phyloP scores from a whole-genome alignment of 2,797 vertebrate species.

The Aythya fuligula region DNA sequence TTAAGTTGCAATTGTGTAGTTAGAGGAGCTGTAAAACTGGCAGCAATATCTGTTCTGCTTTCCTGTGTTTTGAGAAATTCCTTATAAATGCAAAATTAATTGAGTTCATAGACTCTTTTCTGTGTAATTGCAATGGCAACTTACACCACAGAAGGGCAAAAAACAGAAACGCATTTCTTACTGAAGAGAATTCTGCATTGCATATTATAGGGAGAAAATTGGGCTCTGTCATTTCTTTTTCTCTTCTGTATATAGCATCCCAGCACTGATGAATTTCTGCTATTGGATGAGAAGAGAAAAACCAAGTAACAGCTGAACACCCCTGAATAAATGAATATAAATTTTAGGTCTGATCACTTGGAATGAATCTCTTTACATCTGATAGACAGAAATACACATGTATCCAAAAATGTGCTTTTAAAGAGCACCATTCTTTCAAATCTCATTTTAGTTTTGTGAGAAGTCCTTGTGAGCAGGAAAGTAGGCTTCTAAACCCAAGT shows the following conservation, averaged over 20 bases:
- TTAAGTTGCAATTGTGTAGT: neutral
- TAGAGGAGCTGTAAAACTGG: neutral
- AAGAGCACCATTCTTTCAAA: neutral
- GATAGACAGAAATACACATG: neutral
- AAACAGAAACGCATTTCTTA: neutral
- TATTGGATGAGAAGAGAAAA: neutral
- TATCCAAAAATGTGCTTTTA: accelerated
- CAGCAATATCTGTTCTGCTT: neutral
- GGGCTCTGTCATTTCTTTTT: neutral
- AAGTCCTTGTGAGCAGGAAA: neutral
- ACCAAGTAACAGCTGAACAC: neutral
- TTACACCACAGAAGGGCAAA: neutral
- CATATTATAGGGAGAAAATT: neutral
- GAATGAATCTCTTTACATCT: neutral
- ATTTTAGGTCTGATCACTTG: neutral
- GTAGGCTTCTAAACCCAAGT: neutral
- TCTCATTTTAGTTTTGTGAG: neutral
- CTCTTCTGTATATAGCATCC: neutral
- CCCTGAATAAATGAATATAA: neutral
- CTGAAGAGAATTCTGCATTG: neutral
- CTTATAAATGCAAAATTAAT: neutral
- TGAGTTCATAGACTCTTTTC: neutral
- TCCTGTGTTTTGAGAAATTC: neutral
- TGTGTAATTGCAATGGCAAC: neutral
- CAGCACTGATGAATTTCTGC: neutral